phyloP scores from a whole-genome alignment of 1,140 invertebrate species.

The Riptortus pedestris region DNA sequence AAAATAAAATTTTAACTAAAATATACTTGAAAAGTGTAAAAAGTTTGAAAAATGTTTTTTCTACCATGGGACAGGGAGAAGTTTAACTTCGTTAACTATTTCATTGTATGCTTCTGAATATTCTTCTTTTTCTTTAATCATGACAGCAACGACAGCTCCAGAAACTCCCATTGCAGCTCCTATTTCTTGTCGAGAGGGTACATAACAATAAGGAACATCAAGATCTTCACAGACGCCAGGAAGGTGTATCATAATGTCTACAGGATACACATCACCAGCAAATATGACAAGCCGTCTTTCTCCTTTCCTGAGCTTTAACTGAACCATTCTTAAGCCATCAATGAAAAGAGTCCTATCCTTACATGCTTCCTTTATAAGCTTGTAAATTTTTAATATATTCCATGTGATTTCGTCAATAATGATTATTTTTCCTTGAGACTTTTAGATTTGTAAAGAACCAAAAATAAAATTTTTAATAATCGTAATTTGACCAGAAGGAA shows the following conservation, averaged over 20 bases:
- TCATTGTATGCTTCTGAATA: slow-evolving; percentile 69
- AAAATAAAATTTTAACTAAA: too few species aligned
- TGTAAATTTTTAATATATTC: too few species aligned
- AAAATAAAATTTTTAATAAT: too few species aligned
- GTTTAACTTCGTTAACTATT: slow-evolving; percentile 50
- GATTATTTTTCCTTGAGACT: too few species aligned
- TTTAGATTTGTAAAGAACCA: too few species aligned
- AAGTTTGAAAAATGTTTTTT: too few species aligned
- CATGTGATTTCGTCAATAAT: too few species aligned
- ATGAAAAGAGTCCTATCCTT: slow-evolving; percentile 66
- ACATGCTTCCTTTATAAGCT: too few species aligned
- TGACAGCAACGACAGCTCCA: slow-evolving; percentile 70
- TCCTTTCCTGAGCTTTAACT: slow-evolving; percentile 75
- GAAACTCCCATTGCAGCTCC: slow-evolving; percentile 81
- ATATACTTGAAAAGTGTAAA: too few species aligned
- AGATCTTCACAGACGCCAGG: slow-evolving; percentile 89
- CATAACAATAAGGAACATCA: slow-evolving; percentile 81
- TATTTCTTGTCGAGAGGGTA: slow-evolving; percentile 80
- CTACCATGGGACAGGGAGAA: slow-evolving; percentile 35
- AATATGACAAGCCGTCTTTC: slow-evolving; percentile 81
- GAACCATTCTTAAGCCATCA: slow-evolving; percentile 80
- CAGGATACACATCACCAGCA: slow-evolving; percentile 87
- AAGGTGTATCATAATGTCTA: slow-evolving; percentile 93
- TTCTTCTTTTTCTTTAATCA: slow-evolving; percentile 69
- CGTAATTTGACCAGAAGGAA: too few species aligned